Evolutionary conservation across 2,888 invertebrate species (phyloP), one percentile per base, ranked within the genome.

Genomic region (Sthenelais limicola): DNA sequence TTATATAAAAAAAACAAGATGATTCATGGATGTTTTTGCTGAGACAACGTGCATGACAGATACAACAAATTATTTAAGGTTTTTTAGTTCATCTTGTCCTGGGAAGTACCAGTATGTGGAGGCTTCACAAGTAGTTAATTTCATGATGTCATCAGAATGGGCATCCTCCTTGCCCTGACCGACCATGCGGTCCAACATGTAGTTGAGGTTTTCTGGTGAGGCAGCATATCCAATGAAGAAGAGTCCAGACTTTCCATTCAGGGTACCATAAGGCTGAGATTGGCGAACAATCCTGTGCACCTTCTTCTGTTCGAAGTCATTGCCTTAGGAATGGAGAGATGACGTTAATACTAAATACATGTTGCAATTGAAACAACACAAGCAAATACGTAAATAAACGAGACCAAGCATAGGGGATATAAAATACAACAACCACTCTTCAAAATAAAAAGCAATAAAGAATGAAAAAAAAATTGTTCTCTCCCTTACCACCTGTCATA

Each of bases 71-170:
- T 66, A 48, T 33, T 51, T 69, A 15, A 86, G 72, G 54, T 82
- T 82, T 72, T 79, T 81, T 32, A 87, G 79, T 70, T 86, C 84
- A 4, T 77, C 77, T 3, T 69, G 77, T 5, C 86, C 84, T 12
- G 88, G 88, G 79, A 88, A 87, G 77, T 87, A 88, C 86, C 86
- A 88, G 80, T 86, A 88, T 4, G 83, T 87, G 48, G 86, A 85
- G 69, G 83, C 82, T 26, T 83, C 79, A 72, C 86, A 86, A 68
- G 77, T 79, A 5, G 84, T 78, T 5, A 88, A 74, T 26, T 80
- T 79, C 87, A 88, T 87, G 74, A 88, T 81, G 77, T 87, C 86
- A 76, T 88, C 87, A 68, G 75, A 73, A 58, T 82, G 82, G 0
- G 81, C 81, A 58, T 84, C 86, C 1, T 78, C 80, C 7, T 49